phyloP scores from a whole-genome alignment of 2,113 vertebrate species.

The Corythornis vintsioides region DNA sequence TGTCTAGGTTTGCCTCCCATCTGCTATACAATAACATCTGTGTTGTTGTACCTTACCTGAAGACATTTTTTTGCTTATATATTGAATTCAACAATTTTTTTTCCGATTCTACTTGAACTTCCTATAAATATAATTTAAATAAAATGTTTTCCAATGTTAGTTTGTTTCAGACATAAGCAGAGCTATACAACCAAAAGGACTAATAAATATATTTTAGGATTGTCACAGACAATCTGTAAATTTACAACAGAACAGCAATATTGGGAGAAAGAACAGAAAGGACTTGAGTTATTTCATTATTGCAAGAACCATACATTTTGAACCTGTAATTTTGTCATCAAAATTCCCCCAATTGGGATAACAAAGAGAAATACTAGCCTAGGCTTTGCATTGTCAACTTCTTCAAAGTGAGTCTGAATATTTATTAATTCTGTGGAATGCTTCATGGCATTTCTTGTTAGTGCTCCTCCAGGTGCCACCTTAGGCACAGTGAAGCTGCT shows the following conservation, averaged over 20 bases:
- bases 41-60: fast-evolving
- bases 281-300: not conserved
- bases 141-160: not conserved
- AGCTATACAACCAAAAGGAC: not conserved
- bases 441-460: not conserved
- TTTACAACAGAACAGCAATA: not conserved
- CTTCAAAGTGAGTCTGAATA: not conserved
- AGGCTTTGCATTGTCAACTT: not conserved
- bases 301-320: not conserved
- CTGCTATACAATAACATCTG: not conserved
- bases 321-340: not conserved
- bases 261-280: not conserved
- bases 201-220: not conserved
- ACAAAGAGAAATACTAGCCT: not conserved
- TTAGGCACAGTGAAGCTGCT: not conserved
- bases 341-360: not conserved
- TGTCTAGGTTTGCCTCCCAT: not conserved
- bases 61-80: not conserved
- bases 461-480: not conserved
- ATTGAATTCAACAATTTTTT: not conserved
- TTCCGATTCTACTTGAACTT: not conserved
- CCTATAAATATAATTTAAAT: not conserved
- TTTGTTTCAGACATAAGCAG: not conserved
- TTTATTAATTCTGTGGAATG: not conserved
- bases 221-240: not conserved